Evolutionary conservation across 2,797 vertebrate species (phyloP), one percentile per base, ranked within the genome.

Genomic region (Synaphobranchus kaupii): DNA sequence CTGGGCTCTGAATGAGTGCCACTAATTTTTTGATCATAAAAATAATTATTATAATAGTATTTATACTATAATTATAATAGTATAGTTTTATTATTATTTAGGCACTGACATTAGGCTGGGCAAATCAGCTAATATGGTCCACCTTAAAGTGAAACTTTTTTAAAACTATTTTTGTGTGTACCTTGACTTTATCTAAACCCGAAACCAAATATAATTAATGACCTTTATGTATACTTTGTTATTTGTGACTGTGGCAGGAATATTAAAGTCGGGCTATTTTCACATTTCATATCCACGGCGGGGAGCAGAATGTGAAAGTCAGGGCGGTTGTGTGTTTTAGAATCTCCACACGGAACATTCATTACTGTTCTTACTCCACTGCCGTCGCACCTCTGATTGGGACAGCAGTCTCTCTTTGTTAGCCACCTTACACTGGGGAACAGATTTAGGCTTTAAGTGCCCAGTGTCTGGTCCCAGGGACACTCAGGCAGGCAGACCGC

Each of bases 391-490:
- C 76, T 80, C 15, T 95, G 94, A 94, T 94, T n/a, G 94, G 95
- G 96, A 96, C 96, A 94, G 94, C 95, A 93, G 85, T 85, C 63
- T 87, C 94, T 95, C 95, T 97, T 97, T 97, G 97, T 97, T 95
- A 94, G 90, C 90, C 86, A 94, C 95, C 96, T 96, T 95, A 96
- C 96, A 95, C 94, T 95, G 95, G 94, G 95, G 96, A 97, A 96
- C 95, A 97, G 96, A 96, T 96, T 96, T 96, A 95, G 93, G 96
- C 94, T 96, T 97, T 97, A 96, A 97, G 96, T 95, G 94, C 93
- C 94, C 95, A 84, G 86, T 91, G 90, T 92, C 90, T 92, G 90
- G 50, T 31, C 78, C 88, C 60, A 88, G 88, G 90, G 95, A 96
- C 95, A 94, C 95, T 95, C 96, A 94, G 60, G 60, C 20, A 96